phyloP scores from a whole-genome alignment of 2,888 invertebrate species.

The Lasioglossum figueresi region DNA sequence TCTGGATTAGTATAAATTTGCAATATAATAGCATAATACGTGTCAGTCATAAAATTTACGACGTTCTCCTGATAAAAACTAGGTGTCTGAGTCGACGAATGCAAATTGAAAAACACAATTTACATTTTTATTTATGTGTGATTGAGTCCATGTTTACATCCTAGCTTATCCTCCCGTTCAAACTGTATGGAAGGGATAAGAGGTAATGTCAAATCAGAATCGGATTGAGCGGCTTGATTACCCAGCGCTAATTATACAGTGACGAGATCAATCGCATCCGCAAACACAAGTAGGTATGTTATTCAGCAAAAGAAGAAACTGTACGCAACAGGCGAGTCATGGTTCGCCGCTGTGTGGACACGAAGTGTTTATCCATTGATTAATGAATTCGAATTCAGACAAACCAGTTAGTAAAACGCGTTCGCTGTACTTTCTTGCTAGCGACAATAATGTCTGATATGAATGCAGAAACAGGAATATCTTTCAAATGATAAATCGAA shows the following conservation, averaged over 20 bases:
- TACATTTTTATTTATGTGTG: neutral
- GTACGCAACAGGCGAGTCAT: slow-evolving; percentile 50
- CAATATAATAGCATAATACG: too few relatives aligned
- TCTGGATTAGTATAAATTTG: too few relatives aligned
- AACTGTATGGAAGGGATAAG: neutral
- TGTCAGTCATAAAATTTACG: too few relatives aligned
- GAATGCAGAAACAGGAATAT: neutral
- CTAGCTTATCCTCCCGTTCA: neutral
- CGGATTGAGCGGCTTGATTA: neutral
- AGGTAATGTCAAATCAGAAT: neutral
- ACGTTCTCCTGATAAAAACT: too few relatives aligned
- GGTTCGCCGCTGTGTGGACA: slow-evolving; percentile 42
- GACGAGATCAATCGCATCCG: slow-evolving; percentile 15
- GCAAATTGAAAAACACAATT: neutral
- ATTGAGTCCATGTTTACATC: neutral
- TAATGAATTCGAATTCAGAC: slow-evolving; percentile 47
- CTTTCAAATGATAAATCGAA: slow-evolving; percentile 33
- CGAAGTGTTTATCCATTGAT: slow-evolving; percentile 13
- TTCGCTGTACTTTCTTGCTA: neutral
- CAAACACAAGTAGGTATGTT: slow-evolving; percentile 42
- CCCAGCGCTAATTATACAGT: neutral
- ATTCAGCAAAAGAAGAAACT: slow-evolving; percentile 31
- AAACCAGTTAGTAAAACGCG: slow-evolving; percentile 50
- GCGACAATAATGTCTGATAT: too few relatives aligned
- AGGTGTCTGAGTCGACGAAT: neutral